Percentiles rank a stretch among this genome's conserved stretches.
These are phyloP conservation scores for Drosophila kepulauana DNA, from an alignment of 1,140 invertebrate genomes.

Conservation along the genomic window DNA sequence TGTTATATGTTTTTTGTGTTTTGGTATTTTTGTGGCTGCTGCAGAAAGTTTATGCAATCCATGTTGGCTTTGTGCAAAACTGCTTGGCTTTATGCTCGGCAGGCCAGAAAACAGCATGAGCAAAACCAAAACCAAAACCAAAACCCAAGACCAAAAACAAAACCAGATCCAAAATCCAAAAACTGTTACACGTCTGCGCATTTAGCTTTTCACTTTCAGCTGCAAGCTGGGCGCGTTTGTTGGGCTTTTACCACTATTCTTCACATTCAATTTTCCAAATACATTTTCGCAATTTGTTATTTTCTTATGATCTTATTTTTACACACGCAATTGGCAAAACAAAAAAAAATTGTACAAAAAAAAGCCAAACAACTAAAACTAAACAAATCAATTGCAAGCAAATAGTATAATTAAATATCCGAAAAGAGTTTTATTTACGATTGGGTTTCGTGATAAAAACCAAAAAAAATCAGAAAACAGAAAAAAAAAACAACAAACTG, in stretches of 20 bases:
- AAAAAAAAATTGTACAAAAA: conserved; percentile 10
- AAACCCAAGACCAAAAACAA: conserved; percentile 46
- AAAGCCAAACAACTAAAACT: too few relatives aligned
- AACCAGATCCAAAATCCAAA: conserved; percentile 71
- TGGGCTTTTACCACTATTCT: conserved; percentile 47
- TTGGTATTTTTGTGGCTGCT: conserved; percentile 15
- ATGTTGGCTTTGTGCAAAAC: conserved; percentile 35
- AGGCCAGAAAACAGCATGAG: conserved; percentile 43
- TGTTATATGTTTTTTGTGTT: conserved; percentile 1
- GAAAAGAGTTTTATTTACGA: conserved; percentile 21
- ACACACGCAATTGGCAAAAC: conserved; percentile 32
- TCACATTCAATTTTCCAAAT: conserved; percentile 28
- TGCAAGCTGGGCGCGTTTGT: conserved; percentile 20
- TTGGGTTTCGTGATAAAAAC: conserved; percentile 20
- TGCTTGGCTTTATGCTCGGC: conserved; percentile 57
- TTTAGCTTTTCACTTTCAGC: conserved; percentile 76
- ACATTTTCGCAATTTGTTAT: conserved; percentile 18
- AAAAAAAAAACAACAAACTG: background rate
- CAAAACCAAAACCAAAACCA: conserved; percentile 60
- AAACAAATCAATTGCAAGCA: too few relatives aligned
- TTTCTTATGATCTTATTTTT: conserved; percentile 5
- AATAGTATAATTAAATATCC: background rate
- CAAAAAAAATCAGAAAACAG: too few relatives aligned
- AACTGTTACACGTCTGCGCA: conserved; percentile 80
- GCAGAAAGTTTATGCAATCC: conserved; percentile 70